Base-by-base conservation (phyloP, 2,888 invertebrate species). In the Synergus itoensis region DNA sequence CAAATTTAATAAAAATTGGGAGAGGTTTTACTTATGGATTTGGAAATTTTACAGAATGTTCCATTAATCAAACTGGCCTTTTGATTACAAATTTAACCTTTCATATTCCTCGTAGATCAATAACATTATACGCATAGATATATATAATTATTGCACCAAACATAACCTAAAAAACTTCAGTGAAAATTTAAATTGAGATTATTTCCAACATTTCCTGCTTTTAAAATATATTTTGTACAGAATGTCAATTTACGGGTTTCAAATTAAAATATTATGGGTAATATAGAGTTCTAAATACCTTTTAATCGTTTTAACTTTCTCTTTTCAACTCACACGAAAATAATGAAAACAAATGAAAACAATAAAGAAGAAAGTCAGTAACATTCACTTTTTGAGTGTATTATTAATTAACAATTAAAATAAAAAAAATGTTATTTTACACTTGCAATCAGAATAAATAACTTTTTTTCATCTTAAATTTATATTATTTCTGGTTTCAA, bases 401-500 rank as follows among this genome's bases (percentile, higher is more conserved):
- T 45, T 45, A 12, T 45, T 45, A 11, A 45, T 12, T 45, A 45
- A 45, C 14, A 45, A 45, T 45, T 12, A 45, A 12, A 45, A 0
- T 45, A 11, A 45, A 5, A 3, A 45, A 12, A 45, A 14, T 14
- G 14, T 45, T 7, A 45, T 45, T 45, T 14, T 45, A 45, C 12
- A 45, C 3, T 28, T 14, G 36, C 7, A 28, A 28, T 64, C 8
- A 41, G n/a, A 64, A 36, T 64, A 40, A 41, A 28, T 28, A 40
- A 64, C 4, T 69, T 45, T 69, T 69, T 41, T 67, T 14, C 45
- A 11, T 4, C 12, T 45, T 1, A 11, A 45, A 14, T 5, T 21
- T n/a, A 12, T n/a, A 12, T 43, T 45, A 1, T 1, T 45, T n/a
- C 36, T 65, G 7, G 12, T 65, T 75, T 81, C 79, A 79, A 81